Evolutionary conservation across 2,888 invertebrate genomes (phyloP), one percentile per base, ranked within the genome.

Genomic region (Cryptophagus acutangulus): DNA sequence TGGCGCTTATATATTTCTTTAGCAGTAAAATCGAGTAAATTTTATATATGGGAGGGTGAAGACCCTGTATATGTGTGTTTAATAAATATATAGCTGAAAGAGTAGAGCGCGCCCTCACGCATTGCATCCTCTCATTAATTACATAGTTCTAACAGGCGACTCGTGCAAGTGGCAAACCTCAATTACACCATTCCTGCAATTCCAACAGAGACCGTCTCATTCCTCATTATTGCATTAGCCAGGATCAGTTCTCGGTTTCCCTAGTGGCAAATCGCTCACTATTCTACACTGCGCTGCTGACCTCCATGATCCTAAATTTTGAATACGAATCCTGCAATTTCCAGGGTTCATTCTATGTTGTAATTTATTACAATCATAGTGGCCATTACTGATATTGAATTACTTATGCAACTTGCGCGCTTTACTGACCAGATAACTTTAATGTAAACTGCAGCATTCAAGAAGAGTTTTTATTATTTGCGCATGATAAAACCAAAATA

Each of bases 181-280:
- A 58, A 59, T 61, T 59, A 61, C 57, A 61, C 54, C 57, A 61
- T 59, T 59, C 61, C 57, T 56, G 54, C 51, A 58, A 59, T 57
- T 57, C 57, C 56, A 51, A 45, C 44, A 48, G 52, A 50, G 57
- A 55, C 54, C 52, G 51, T 55, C 57, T 58, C 57, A 53, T 57
- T 58, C 53, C 60, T 53, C 57, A 58, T 60, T 57, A 60, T 58
- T 57, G 55, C 55, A 57, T 58, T 57, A 58, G 54, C 50, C 45
- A 44, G 48, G 47, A 49, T 44, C 44, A 46, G 43, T 30, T n/a
- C 43, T 44, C 38, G 35, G 43, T 46, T 48, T 56, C 58, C 58
- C 59, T 40, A 46, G 57, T 49, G 57, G 46, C 55, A 45, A 55
- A 57, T 57, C 57, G 46, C 50, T 58, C 58, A 31, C 20, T 20